These are phyloP conservation scores for Danionella cerebrum DNA, from an alignment of 2,113 vertebrate species.

Conservation along the genomic window DNA sequence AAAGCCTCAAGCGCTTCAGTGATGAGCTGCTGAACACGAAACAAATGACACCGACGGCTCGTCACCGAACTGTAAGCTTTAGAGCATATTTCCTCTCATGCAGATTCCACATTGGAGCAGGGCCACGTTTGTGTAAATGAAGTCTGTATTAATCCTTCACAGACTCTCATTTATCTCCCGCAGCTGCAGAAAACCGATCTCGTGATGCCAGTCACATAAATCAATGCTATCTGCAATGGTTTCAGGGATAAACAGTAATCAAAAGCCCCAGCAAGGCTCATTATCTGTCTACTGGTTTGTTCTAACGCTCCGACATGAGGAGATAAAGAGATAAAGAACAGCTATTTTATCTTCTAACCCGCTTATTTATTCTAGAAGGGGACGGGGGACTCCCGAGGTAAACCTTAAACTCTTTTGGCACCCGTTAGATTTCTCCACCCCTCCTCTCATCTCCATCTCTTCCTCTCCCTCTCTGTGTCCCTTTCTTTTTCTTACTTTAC, in stretches of 20 bases:
- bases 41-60: neutral
- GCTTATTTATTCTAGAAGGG: no score
- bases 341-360: no score
- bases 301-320: neutral
- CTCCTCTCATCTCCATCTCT: no score
- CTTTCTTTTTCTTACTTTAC: no score
- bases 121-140: conserved; percentile 8
- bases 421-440: no score
- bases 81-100: no score
- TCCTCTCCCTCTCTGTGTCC: no score
- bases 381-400: no score
- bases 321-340: neutral
- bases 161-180: neutral
- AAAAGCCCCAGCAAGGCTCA: conserved; percentile 1
- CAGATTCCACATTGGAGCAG: conserved; percentile 5
- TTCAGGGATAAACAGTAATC: conserved; percentile 22
- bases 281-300: neutral
- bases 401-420: no score
- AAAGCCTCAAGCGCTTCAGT: neutral
- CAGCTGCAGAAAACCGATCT: neutral
- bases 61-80: neutral
- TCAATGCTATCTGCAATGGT: conserved; percentile 14
- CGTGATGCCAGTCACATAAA: neutral
- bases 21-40: neutral
- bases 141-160: neutral